Evolutionary conservation across 2,797 vertebrate genomes (phyloP).

Genomic region (Microtus obscurus): DNA sequence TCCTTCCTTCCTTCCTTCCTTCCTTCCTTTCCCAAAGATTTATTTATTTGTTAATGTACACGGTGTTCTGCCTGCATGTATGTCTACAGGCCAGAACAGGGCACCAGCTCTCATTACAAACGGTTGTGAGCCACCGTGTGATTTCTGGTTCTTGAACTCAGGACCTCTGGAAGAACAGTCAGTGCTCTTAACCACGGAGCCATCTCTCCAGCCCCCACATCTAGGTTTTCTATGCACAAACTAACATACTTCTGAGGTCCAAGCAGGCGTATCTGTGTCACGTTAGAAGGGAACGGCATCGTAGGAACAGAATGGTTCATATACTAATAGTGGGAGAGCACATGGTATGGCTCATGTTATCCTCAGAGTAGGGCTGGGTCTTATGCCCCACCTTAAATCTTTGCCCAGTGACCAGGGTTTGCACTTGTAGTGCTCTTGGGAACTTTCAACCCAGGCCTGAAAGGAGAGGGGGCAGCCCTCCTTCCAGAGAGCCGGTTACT

Average conservation of each 20-base stretch:
- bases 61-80: too few relatives aligned
- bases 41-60: too few relatives aligned
- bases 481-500: not conserved
- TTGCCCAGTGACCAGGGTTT: not conserved
- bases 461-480: not conserved
- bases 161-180: too few relatives aligned
- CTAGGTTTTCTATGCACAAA: not conserved
- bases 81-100: too few relatives aligned
- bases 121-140: too few relatives aligned
- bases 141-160: too few relatives aligned
- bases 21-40: too few relatives aligned
- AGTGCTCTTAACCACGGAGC: too few relatives aligned
- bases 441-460: not conserved
- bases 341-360: accelerated
- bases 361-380: not conserved
- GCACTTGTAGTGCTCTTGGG: accelerated
- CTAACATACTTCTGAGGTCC: not conserved
- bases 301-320: not conserved
- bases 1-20: accelerated
- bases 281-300: not conserved
- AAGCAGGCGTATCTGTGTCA: not conserved
- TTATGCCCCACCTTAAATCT: not conserved
- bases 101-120: too few relatives aligned
- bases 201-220: too few relatives aligned
- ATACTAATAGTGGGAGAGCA: not conserved